These are phyloP conservation scores for Ditylenchus weischeri DNA, from an alignment of 2,888 invertebrate genomes.

Conservation along the genomic window DNA sequence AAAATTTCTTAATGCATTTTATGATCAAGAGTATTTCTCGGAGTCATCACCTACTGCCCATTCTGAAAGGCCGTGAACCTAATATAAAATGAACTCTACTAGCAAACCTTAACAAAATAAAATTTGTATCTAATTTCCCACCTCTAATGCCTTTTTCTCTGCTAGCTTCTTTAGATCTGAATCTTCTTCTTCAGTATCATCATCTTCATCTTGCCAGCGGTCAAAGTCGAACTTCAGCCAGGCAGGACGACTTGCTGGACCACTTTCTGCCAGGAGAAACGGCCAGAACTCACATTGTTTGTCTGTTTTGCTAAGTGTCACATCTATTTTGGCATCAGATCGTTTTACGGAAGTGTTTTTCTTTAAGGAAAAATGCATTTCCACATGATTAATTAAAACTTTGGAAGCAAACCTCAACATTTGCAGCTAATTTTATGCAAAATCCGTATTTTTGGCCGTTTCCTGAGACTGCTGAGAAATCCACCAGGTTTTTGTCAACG, in stretches of 20 bases:
- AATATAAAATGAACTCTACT: too few species aligned
- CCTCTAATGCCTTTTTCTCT: too few species aligned
- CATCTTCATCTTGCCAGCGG: conserved; percentile 52
- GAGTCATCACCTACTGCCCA: too few species aligned
- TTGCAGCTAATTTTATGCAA: conserved; percentile 10
- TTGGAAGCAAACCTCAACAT: conserved; percentile 12
- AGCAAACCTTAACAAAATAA: too few species aligned
- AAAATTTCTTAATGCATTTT: too few species aligned
- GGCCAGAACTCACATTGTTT: conserved; percentile 58
- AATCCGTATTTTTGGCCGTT: conserved; percentile 12
- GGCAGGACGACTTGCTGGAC: conserved; percentile 28
- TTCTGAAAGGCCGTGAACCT: too few species aligned
- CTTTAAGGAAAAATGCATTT: conserved; percentile 13
- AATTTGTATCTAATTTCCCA: too few species aligned
- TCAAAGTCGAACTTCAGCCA: conserved; percentile 63
- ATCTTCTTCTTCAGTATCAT: conserved; percentile 55
- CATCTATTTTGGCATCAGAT: conserved; percentile 20
- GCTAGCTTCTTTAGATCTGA: conserved; percentile 17
- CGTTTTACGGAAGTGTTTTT: conserved; percentile 15
- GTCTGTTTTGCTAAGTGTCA: conserved; percentile 10
- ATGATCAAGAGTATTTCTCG: too few species aligned
- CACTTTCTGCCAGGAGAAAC: conserved; percentile 41
- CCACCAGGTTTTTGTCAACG: conserved; percentile 2
- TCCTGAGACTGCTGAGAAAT: conserved; percentile 18
- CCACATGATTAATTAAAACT: not conserved